These are phyloP conservation scores for Blennius ocellaris DNA, from an alignment of 2,113 vertebrate species.

Conservation along the genomic window DNA sequence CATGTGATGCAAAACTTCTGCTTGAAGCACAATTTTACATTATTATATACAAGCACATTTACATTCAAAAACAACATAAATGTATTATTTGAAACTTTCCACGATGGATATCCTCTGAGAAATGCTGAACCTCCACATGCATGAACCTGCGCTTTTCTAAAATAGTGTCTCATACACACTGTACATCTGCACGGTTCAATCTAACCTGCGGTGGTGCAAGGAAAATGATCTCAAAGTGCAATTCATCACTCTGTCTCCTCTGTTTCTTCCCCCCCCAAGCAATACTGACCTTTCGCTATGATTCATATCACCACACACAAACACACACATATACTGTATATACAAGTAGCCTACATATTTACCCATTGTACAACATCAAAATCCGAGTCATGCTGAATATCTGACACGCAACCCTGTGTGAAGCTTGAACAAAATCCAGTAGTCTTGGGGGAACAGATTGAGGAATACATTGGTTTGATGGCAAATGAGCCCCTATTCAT, in stretches of 20 bases:
- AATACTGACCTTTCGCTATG: slow-evolving; percentile 49
- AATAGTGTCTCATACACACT: background rate
- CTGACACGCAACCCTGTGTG: background rate
- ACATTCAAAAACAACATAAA: background rate
- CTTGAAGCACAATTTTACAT: background rate
- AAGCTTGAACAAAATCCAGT: slow-evolving; percentile 25
- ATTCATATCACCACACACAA: slow-evolving; percentile 38
- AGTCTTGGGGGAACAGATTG: slow-evolving; percentile 3
- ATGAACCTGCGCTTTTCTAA: background rate
- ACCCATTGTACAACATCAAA: background rate
- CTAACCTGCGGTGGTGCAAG: slow-evolving; percentile 30
- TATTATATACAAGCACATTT: background rate
- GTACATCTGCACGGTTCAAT: slow-evolving; percentile 22
- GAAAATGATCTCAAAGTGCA: slow-evolving; percentile 51
- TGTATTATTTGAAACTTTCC: background rate
- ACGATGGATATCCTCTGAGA: background rate
- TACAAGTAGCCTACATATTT: background rate
- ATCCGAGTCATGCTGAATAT: background rate
- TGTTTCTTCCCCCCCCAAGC: slow-evolving; percentile 45
- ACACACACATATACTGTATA: background rate
- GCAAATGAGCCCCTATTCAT: slow-evolving; percentile 30
- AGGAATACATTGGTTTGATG: slow-evolving; percentile 3
- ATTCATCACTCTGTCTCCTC: slow-evolving; percentile 62
- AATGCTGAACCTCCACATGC: background rate
- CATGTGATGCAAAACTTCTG: no score